These are phyloP conservation scores for Andricus grossulariae DNA, from an alignment of 1,140 invertebrate genomes.

Conservation along the genomic window DNA sequence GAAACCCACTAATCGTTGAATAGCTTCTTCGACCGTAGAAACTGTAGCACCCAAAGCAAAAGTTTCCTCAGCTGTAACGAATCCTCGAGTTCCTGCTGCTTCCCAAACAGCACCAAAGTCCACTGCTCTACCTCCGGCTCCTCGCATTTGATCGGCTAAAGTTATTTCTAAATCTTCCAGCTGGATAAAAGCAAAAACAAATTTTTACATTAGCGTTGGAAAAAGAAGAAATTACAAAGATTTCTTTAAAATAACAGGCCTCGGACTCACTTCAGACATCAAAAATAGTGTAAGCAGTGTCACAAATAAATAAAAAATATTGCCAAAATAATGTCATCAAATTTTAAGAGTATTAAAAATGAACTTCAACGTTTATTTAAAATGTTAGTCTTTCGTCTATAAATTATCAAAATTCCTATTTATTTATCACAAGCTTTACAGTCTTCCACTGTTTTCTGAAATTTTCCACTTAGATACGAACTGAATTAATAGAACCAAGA, in stretches of 20 bases:
- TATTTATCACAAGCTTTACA: too few relatives aligned
- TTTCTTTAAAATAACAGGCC: not conserved
- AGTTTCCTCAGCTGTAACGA: constrained; percentile 91
- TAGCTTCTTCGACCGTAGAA: constrained; percentile 89
- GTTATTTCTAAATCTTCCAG: constrained; percentile 96
- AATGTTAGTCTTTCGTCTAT: too few relatives aligned
- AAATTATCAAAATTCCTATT: too few relatives aligned
- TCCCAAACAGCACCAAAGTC: constrained; percentile 87
- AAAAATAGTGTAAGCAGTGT: too few relatives aligned
- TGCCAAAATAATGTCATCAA: too few relatives aligned
- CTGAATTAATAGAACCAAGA: too few relatives aligned
- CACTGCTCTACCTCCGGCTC: constrained; percentile 74
- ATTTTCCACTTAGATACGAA: too few relatives aligned
- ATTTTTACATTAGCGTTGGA: not conserved
- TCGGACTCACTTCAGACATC: too few relatives aligned
- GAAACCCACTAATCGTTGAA: constrained; percentile 91
- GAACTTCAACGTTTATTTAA: too few relatives aligned
- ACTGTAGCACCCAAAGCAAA: constrained; percentile 88
- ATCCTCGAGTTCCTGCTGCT: constrained; percentile 75
- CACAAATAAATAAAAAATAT: too few relatives aligned
- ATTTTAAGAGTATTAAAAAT: too few relatives aligned
- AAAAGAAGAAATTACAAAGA: constrained; percentile 26
- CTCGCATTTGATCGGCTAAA: constrained; percentile 94
- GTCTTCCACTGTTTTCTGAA: too few relatives aligned
- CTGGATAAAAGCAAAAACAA: constrained; percentile 56